Base-by-base conservation (phyloP, 2,888 invertebrate genomes). In the Pristionchus mayeri region DNA sequence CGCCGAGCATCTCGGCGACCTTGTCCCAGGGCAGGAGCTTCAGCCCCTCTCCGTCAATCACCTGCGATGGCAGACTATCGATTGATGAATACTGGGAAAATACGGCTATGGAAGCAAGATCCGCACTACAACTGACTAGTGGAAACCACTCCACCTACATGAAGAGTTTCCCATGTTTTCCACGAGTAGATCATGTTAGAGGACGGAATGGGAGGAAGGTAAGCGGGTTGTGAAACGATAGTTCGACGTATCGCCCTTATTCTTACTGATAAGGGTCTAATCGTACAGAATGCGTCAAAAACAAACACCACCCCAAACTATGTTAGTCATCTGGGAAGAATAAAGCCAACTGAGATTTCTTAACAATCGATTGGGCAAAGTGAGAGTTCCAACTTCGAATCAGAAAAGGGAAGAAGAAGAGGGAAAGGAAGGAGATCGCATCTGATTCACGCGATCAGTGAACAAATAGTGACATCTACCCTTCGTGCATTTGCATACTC, bases 11-110 rank as follows among this genome's bases (percentile, higher is more conserved):
- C 30, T 40, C 79, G n/a, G 85, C 84, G 37, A 88, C 85, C 13
- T 87, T 82, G 48, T 88, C 85, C 90, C 90, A 90, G 34, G 89
- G 89, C 40, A 91, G 76, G 75, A 91, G 85, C 52, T 86, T 86
- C 84, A 91, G 87, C 67, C 90, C 90, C 80, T 87, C 86, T 34
- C 85, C 86, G 79, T 91, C 91, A 84, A 91, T 88, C 71, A 91
- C 87, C 60, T 67, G 82, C 37, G 48, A 52, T 21, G 6, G 37
- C 37, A n/a, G 34, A 57, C 18, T 18, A 50, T 78, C 34, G 76
- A 78, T 40, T 34, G 40, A 16, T 13, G 50, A 78, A 16, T 21
- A 30, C 50, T 48, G 21, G 76, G 30, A 78, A 30, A 50, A 13
- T 24, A 9, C 34, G 37, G 27, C 13, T 13, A 9, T 44, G 44